These are phyloP conservation scores for Stomorhina lunata DNA, from an alignment of 2,888 invertebrate species.

Conservation along the genomic window DNA sequence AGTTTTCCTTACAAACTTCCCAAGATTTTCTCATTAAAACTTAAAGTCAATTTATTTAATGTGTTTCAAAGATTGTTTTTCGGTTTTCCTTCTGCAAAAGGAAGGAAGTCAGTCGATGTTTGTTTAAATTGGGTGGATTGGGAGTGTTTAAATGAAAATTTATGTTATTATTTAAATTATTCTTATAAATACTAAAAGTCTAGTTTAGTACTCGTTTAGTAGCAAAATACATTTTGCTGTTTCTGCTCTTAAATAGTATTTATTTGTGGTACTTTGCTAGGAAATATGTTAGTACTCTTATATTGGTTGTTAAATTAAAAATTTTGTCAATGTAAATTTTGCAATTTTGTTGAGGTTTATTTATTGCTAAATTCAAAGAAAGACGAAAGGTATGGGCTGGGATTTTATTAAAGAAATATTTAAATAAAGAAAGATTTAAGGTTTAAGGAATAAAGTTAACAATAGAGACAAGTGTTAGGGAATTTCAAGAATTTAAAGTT, in stretches of 20 bases:
- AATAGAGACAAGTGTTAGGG: background rate
- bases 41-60: slow-evolving; percentile 54
- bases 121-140: slow-evolving; percentile 8
- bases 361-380: background rate
- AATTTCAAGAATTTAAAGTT: background rate
- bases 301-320: slow-evolving; percentile 7
- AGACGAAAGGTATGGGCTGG: background rate
- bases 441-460: background rate
- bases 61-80: background rate
- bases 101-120: too few relatives aligned
- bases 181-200: slow-evolving; percentile 33
- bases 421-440: background rate
- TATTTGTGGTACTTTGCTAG: background rate
- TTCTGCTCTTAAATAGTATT: too few relatives aligned
- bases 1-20: background rate
- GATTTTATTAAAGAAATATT: background rate
- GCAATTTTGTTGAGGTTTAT: background rate
- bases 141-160: slow-evolving; percentile 37
- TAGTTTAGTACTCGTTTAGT: background rate
- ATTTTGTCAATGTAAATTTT: slow-evolving; percentile 30
- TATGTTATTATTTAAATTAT: slow-evolving; percentile 48
- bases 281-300: background rate
- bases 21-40: slow-evolving; percentile 38
- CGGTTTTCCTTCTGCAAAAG: background rate
- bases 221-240: background rate